phyloP scores from a whole-genome alignment of 1,140 invertebrate species.

The Schlechtendalia chinensis region DNA sequence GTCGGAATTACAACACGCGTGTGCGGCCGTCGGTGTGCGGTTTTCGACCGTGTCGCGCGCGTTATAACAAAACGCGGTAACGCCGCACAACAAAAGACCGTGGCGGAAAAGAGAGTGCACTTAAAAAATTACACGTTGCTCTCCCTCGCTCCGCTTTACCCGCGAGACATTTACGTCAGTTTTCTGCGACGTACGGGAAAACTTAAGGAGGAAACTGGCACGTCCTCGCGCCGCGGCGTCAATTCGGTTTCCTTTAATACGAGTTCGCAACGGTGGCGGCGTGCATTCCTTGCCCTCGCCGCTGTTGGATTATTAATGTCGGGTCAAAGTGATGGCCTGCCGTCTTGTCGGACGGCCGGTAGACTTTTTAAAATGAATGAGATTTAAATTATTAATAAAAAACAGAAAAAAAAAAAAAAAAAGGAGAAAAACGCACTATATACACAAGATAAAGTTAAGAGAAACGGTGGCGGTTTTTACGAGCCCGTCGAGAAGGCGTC shows the following conservation, averaged over 20 bases:
- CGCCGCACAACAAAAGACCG: conserved; percentile 30
- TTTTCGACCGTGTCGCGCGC: conserved; percentile 16
- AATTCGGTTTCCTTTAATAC: conserved; percentile 22
- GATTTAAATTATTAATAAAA: conserved; percentile 49
- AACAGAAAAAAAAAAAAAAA: not conserved
- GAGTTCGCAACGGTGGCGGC: not conserved
- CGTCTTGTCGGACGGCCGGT: conserved; percentile 16
- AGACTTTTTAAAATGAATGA: conserved; percentile 49
- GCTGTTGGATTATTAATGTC: conserved; percentile 34
- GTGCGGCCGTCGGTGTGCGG: too few species aligned
- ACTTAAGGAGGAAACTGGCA: not conserved
- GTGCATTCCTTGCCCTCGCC: too few species aligned
- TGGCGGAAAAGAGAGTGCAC: conserved; percentile 31
- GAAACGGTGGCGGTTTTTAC: conserved; percentile 13
- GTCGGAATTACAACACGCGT: not conserved
- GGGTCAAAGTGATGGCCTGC: conserved; percentile 46
- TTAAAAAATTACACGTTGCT: conserved; percentile 43
- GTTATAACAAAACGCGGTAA: conserved; percentile 20
- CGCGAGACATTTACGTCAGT: conserved; percentile 11
- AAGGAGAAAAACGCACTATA: too few species aligned
- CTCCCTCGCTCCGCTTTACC: not conserved
- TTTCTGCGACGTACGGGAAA: not conserved
- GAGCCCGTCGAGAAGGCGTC: conserved; percentile 27
- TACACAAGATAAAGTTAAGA: conserved; percentile 16
- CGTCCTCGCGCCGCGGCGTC: conserved; percentile 9